Percentiles rank a stretch among this genome's conserved stretches.
Evolutionary conservation across 2,113 vertebrate genomes (phyloP).

Genomic region (Macrotus californicus): DNA sequence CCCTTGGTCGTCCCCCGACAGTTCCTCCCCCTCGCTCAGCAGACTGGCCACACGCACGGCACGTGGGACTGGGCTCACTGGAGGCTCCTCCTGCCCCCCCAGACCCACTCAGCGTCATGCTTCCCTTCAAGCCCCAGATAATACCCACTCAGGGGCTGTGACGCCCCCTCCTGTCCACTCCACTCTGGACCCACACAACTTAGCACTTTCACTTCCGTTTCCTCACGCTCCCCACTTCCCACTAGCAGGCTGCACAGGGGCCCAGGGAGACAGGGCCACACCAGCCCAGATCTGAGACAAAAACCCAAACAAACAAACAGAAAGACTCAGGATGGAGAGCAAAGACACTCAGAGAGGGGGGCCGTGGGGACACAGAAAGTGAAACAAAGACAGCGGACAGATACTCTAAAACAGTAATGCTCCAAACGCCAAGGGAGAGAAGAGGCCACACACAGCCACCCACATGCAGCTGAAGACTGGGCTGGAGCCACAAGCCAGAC

Average conservation of each 20-base stretch:
- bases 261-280: not conserved
- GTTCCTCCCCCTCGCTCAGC: conserved; percentile 75
- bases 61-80: not conserved
- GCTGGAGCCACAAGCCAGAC: not conserved
- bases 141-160: not conserved
- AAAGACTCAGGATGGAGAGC: not conserved
- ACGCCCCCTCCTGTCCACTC: not conserved
- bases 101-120: not conserved
- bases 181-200: not conserved
- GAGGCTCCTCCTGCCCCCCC: conserved; percentile 51
- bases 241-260: not conserved
- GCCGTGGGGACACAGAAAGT: not conserved
- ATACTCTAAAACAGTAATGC: not conserved
- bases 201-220: conserved; percentile 44
- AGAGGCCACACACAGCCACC: not conserved
- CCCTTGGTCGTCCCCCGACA: conserved; percentile 55
- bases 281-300: conserved; percentile 13
- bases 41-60: conserved; percentile 62
- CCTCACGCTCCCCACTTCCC: not conserved
- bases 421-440: not conserved
- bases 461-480: not conserved
- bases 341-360: not conserved
- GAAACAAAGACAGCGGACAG: not conserved
- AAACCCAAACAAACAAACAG: not conserved
- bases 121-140: not conserved